These are phyloP conservation scores for Tipula helvola DNA, from an alignment of 2,888 invertebrate species.

Conservation along the genomic window DNA sequence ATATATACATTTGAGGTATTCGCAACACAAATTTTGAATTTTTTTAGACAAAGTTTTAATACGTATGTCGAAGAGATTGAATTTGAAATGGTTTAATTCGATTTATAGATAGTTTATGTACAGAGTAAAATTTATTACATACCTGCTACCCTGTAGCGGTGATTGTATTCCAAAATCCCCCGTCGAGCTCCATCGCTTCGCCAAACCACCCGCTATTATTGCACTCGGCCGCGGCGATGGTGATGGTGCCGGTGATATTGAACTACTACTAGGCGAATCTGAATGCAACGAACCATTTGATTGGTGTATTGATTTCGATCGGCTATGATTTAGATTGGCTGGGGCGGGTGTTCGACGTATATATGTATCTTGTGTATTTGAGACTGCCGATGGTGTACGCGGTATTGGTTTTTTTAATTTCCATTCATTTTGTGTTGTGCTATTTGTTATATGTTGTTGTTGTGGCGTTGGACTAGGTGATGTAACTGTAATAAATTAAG, in stretches of 20 bases:
- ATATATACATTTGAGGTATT: no score
- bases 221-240: slow-evolving; percentile 61
- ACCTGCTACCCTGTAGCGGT: slow-evolving; percentile 38
- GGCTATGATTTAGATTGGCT: slow-evolving; percentile 29
- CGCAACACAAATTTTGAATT: no score
- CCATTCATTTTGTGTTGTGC: slow-evolving; percentile 34
- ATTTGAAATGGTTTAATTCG: background rate
- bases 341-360: slow-evolving; percentile 14
- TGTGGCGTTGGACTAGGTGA: slow-evolving; percentile 19
- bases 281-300: slow-evolving; percentile 73
- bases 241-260: slow-evolving; percentile 71
- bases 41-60: no score
- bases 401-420: slow-evolving; percentile 43
- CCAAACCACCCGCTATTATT: slow-evolving; percentile 34
- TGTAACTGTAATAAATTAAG: slow-evolving; percentile 16
- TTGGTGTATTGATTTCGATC: slow-evolving; percentile 41
- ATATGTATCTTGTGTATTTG: slow-evolving; percentile 14
- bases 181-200: slow-evolving; percentile 72
- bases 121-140: slow-evolving; percentile 7
- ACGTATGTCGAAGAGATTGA: background rate
- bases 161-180: slow-evolving; percentile 55
- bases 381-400: slow-evolving; percentile 21
- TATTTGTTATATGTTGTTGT: slow-evolving; percentile 14
- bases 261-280: slow-evolving; percentile 70
- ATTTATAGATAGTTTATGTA: background rate